Conservation (phyloP, 2,797 vertebrate species). For the Morus bassanus region DNA sequence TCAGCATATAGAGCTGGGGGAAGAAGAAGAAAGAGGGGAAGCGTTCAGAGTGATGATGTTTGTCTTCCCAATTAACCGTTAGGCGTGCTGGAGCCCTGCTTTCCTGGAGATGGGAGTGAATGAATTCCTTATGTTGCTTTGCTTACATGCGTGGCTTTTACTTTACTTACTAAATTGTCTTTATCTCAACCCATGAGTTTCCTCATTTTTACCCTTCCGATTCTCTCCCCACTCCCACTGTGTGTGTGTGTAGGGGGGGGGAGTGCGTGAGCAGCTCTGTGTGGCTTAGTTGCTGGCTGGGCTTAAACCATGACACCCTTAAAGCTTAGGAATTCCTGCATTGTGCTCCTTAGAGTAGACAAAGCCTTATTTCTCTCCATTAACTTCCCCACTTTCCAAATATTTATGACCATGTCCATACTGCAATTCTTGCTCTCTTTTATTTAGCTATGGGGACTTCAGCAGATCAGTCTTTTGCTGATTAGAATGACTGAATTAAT, state of each 20-base stretch:
- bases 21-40: neutral
- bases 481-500: neutral
- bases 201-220: neutral
- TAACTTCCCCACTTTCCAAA: neutral
- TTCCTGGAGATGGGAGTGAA: neutral
- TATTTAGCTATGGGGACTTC: neutral
- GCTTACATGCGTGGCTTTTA: accelerated
- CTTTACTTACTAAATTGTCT: neutral
- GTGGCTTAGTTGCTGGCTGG: neutral
- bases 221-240: neutral
- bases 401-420: neutral
- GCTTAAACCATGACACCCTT: neutral
- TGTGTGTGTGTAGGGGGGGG: accelerated
- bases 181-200: neutral
- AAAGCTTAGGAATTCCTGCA: neutral
- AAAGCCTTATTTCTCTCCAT: neutral
- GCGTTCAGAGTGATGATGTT: neutral
- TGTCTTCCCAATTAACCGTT: neutral
- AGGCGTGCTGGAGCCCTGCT: accelerated
- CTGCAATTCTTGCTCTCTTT: neutral
- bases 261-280: accelerated
- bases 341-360: neutral
- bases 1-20: neutral
- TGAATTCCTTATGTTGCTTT: neutral
- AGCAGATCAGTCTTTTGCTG: neutral